Evolutionary conservation across 2,888 invertebrate species (phyloP), one percentile per base, ranked within the genome.

Genomic region (Entomobrya multifasciata): DNA sequence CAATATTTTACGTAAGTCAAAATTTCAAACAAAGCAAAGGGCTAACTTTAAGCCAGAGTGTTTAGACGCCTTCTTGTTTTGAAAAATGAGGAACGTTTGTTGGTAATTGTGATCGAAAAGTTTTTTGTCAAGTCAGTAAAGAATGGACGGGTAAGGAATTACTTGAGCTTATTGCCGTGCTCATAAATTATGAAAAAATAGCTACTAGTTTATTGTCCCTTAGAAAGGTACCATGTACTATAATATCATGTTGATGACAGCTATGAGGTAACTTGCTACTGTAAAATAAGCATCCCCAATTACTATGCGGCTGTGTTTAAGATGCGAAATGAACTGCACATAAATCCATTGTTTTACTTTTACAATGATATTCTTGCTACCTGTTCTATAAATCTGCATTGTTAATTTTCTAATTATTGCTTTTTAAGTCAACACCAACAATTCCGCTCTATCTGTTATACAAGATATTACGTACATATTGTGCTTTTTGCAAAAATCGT

Each of bases 151-250:
- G 17, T 27, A 36, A 36, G n/a, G 65, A 30, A 30, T 8, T 1
- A 65, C 8, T 4, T 41, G 65, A 36, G 36, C 36, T 36, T 36
- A 52, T 20, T 57, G 57, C 8, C 8, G 25, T 25, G 57, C n/a
- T n/a, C n/a, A n/a, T n/a, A n/a, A n/a, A 57, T 22, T 11, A 72
- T 72, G 49, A 72, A 52, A 70, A 6, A 20, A 15, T 13, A 49
- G 52, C n/a, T 72, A 49, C 11, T 72, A 25, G 52, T 15, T 52
- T 49, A 4, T 72, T 72, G 49, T 49, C 70, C 72, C 25, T 44
- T 70, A 70, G 1, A 13, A 70, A 20, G 20, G 17, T 52, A 52
- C n/a, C 5, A 1, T n/a, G n/a, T n/a, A 17, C 8, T 1, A 65
- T 65, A 41, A 65, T 65, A 1, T 36, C 20, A 36, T 8, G 20